These are phyloP conservation scores for Drosophila bocki DNA, from an alignment of 1,140 invertebrate genomes.

Conservation along the genomic window DNA sequence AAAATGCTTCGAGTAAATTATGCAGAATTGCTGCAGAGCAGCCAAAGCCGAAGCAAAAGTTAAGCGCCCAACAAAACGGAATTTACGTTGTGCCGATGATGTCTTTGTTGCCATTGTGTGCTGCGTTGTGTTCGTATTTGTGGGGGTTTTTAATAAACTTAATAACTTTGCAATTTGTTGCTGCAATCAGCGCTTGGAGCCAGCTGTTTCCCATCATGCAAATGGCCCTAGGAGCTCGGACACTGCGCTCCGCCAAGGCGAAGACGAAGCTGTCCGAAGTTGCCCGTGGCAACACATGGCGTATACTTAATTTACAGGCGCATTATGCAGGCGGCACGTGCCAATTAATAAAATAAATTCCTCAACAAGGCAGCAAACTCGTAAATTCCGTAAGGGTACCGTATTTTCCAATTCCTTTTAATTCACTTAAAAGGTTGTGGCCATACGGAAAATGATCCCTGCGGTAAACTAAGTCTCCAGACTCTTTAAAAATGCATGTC, in stretches of 20 bases:
- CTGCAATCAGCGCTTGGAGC: slow-evolving; percentile 67
- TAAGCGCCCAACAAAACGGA: slow-evolving; percentile 74
- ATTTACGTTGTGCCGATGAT: slow-evolving; percentile 55
- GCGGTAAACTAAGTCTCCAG: neutral
- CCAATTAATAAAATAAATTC: slow-evolving; percentile 43
- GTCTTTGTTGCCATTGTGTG: slow-evolving; percentile 47
- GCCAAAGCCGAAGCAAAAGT: slow-evolving; percentile 56
- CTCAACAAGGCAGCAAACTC: slow-evolving; percentile 8
- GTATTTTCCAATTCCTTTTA: slow-evolving; percentile 9
- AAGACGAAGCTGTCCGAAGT: slow-evolving; percentile 30
- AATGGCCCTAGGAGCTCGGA: slow-evolving; percentile 36
- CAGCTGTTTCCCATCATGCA: slow-evolving; percentile 44
- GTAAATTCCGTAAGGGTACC: slow-evolving; percentile 15
- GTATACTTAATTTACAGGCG: slow-evolving; percentile 62
- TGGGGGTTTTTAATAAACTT: slow-evolving; percentile 75
- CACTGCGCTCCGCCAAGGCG: slow-evolving; percentile 9
- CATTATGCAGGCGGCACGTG: slow-evolving; percentile 46
- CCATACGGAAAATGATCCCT: slow-evolving; percentile 4
- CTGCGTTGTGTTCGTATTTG: slow-evolving; percentile 28
- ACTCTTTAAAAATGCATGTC: slow-evolving; percentile 35
- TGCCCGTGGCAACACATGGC: slow-evolving; percentile 61
- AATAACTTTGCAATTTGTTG: slow-evolving; percentile 82
- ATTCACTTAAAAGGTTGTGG: slow-evolving; percentile 22
- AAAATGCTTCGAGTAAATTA: slow-evolving; percentile 78
- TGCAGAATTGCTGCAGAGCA: slow-evolving; percentile 62